Conservation (phyloP, 2,797 vertebrate genomes). For the Odontamblyopus lacepedii region DNA sequence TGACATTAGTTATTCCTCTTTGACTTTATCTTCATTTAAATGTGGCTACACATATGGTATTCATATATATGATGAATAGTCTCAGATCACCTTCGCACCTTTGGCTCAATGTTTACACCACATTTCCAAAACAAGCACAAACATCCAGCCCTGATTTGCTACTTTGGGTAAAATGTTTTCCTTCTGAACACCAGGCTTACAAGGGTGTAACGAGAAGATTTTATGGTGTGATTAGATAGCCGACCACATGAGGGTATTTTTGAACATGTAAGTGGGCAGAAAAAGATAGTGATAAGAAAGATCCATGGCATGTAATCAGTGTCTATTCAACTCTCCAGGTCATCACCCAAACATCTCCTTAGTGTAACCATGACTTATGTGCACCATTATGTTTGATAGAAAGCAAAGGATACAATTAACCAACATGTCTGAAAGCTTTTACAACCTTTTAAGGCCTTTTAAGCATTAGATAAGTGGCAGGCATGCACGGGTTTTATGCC, state of each 20-base stretch:
- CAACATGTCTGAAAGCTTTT: constrained; percentile 54
- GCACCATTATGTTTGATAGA: constrained; percentile 56
- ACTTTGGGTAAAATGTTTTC: constrained; percentile 36
- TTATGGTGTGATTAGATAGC: constrained; percentile 52
- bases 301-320: constrained; percentile 57
- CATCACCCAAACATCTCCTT: constrained; percentile 62
- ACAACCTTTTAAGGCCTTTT: constrained; percentile 49
- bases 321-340: constrained; percentile 63
- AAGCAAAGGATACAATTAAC: constrained; percentile 70
- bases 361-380: constrained; percentile 40
- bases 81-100: constrained; percentile 57
- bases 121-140: constrained; percentile 55
- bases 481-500: constrained; percentile 52
- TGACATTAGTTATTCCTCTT: neutral
- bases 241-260: constrained; percentile 56
- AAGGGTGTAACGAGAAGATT: constrained; percentile 36
- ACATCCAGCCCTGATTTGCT: constrained; percentile 34
- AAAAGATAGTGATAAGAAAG: constrained; percentile 36
- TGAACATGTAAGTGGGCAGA: constrained; percentile 47
- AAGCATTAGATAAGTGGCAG: constrained; percentile 50
- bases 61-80: neutral
- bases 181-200: constrained; percentile 27
- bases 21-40: neutral
- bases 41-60: neutral
- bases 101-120: constrained; percentile 54